Evolutionary conservation across 2,113 vertebrate species (phyloP).

Genomic region (Istiophorus platypterus): DNA sequence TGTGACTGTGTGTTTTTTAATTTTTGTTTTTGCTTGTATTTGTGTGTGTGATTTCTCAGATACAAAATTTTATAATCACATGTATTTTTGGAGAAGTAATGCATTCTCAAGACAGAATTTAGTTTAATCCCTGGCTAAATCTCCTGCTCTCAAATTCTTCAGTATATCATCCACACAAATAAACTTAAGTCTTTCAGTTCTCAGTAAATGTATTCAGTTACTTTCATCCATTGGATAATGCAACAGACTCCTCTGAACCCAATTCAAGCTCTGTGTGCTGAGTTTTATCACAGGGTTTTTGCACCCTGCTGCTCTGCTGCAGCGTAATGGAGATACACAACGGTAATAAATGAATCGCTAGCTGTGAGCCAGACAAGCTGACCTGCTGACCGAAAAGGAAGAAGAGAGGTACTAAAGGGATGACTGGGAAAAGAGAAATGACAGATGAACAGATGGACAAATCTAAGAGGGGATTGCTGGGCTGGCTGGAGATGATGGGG

Average conservation of each 20-base stretch:
- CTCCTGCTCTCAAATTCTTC: slow-evolving; percentile 20
- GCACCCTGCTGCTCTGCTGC: slow-evolving; percentile 29
- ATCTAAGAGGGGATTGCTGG: slow-evolving; percentile 39
- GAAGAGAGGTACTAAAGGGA: slow-evolving; percentile 30
- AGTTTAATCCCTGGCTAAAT: slow-evolving; percentile 6
- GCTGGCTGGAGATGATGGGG: slow-evolving; percentile 33
- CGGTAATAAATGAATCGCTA: slow-evolving; percentile 48
- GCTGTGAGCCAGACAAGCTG: slow-evolving; percentile 25
- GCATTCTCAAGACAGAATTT: slow-evolving; percentile 1
- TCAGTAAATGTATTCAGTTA: neutral
- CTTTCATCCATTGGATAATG: slow-evolving; percentile 6
- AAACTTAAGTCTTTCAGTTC: neutral
- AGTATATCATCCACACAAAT: slow-evolving; percentile 18
- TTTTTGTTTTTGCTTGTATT: neutral
- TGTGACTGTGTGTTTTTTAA: neutral
- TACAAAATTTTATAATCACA: neutral
- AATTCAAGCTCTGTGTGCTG: neutral
- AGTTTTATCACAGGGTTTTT: slow-evolving; percentile 27
- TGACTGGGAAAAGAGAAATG: slow-evolving; percentile 30
- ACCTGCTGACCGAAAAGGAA: slow-evolving; percentile 25
- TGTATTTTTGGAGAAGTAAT: neutral
- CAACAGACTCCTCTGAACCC: slow-evolving; percentile 4
- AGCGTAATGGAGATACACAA: slow-evolving; percentile 41
- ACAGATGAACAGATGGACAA: slow-evolving; percentile 46
- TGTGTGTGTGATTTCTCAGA: neutral